These are phyloP conservation scores for Mellivora capensis DNA, from an alignment of 2,113 vertebrate genomes.

Conservation along the genomic window DNA sequence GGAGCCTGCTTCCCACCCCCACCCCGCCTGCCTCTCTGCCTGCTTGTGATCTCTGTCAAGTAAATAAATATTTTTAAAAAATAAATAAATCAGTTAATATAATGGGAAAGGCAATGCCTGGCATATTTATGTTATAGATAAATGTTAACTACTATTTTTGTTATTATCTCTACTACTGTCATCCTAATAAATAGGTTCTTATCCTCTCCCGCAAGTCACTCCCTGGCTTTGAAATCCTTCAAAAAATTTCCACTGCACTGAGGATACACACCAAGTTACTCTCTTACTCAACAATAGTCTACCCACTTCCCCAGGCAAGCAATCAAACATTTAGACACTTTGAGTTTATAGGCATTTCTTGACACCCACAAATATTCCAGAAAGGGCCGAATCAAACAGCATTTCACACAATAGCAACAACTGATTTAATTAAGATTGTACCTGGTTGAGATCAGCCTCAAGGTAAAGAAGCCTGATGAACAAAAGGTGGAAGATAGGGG, in stretches of 20 bases:
- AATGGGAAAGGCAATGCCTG: background rate
- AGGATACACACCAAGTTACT: background rate
- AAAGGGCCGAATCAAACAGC: background rate
- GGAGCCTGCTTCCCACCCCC: too few relatives aligned
- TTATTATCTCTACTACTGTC: background rate
- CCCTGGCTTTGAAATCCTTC: background rate
- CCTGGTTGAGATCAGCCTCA: background rate
- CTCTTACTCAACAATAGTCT: background rate
- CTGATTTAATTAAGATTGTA: constrained; percentile 7
- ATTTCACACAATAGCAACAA: background rate
- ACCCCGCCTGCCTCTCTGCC: too few relatives aligned
- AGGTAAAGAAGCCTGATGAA: background rate
- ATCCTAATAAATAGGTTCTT: background rate
- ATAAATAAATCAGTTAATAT: background rate
- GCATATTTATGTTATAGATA: background rate
- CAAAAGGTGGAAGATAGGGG: background rate
- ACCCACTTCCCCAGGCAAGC: background rate
- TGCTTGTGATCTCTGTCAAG: too few relatives aligned
- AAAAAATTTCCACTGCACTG: background rate
- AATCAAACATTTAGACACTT: background rate
- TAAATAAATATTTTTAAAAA: too few relatives aligned
- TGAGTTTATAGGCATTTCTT: background rate
- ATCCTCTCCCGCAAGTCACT: background rate
- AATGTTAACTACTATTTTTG: background rate
- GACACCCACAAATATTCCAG: background rate